Base-by-base conservation (phyloP, 1,140 invertebrate genomes). In the Drosophila gunungcola region DNA sequence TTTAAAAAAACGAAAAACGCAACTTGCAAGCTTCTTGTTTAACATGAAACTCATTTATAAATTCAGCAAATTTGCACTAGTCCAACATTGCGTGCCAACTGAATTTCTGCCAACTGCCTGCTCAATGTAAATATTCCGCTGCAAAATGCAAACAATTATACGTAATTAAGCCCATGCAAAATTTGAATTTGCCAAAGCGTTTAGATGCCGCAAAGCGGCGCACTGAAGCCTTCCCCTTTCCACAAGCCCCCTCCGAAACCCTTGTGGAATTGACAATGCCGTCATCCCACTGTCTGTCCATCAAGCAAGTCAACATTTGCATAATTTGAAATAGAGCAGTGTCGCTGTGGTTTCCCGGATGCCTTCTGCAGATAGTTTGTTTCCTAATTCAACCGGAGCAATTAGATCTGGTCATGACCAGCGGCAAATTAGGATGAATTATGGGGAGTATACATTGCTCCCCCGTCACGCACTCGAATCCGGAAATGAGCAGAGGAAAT, bases 401-500 rank as follows among this genome's bases (percentile, higher is more conserved):
- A 85, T 86, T 85, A 85, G 82, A 72, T 57, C 42, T 34, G 51
- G 42, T 52, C 53, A 51, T 43, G 27, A 16, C n/a, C 16, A 38
- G 34, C 29, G 46, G 46, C 54, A 73, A 78, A 70, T 74, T 54
- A 39, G 29, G 32, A 9, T 9, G 3, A 32, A 29, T 42, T 1
- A 16, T 2, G 36, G 46, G 52, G 36, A 48, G 39, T 7, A 16
- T 51, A 52, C 38, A 21, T n/a, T 32, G 25, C 70, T 32, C 67
- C 48, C 34, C 41, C 48, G 62, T 67, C 73, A 77, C 55, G 74
- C 62, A 68, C 73, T 41, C 34, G 25, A 7, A n/a, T 41, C 27
- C 68, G 81, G 82, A 86, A 81, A 80, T 78, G 62, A 56, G 43
- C 48, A 55, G 16, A 67, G 78, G 61, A 84, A 74, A 79, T 79